Conservation (phyloP, 2,797 vertebrate genomes). For the Fratercula arctica region DNA sequence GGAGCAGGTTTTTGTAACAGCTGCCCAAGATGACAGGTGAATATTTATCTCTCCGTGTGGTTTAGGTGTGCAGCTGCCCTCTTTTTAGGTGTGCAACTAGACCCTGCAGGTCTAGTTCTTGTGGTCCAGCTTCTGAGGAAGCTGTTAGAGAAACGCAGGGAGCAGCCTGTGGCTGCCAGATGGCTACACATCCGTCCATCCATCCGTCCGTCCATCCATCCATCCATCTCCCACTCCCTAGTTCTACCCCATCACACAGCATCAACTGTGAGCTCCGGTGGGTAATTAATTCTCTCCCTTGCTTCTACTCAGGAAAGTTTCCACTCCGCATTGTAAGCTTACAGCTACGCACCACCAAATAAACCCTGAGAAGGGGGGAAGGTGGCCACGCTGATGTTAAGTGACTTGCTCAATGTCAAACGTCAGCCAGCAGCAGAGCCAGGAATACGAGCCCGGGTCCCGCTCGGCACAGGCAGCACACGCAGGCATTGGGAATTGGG, state of each 20-base stretch:
- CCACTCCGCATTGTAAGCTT: neutral
- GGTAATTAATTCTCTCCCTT: neutral
- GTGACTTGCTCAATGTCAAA: neutral
- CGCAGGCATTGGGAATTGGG: neutral
- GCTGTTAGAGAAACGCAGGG: neutral
- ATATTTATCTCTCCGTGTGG: neutral
- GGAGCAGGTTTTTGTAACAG: neutral
- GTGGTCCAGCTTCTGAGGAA: neutral
- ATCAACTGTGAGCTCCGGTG: neutral
- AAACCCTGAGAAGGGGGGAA: neutral
- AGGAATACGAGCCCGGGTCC: neutral
- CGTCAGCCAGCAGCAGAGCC: neutral
- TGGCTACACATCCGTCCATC: neutral
- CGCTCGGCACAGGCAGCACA: rapidly evolving
- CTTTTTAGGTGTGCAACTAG: too few relatives aligned
- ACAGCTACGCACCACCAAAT: neutral
- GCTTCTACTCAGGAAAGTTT: neutral
- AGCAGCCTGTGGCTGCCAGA: neutral
- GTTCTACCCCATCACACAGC: neutral
- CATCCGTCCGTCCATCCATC: too few relatives aligned
- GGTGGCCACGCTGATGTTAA: neutral
- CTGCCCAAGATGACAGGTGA: neutral
- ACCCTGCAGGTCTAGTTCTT: neutral
- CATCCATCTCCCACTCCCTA: neutral
- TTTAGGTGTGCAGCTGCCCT: neutral